phyloP scores from a whole-genome alignment of 2,888 invertebrate species.

The Neria commutata region DNA sequence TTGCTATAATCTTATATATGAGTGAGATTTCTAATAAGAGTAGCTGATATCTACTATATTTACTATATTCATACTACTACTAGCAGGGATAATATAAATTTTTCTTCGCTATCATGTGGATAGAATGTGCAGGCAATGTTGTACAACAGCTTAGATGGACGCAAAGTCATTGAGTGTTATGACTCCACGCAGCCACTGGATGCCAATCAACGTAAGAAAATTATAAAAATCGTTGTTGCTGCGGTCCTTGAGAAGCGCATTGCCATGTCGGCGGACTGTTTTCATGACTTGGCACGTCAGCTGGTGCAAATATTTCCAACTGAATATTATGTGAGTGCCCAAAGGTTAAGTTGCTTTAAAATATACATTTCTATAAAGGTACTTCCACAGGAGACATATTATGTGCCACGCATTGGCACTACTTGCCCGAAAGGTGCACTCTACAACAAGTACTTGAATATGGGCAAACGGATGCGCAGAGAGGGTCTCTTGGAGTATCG shows the following conservation, averaged over 20 bases:
- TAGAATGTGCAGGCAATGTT: slow-evolving; percentile 30
- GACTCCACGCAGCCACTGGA: slow-evolving; percentile 35
- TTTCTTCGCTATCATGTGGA: no score
- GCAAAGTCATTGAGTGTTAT: slow-evolving; percentile 34
- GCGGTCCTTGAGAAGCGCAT: slow-evolving; percentile 30
- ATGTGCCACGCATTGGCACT: slow-evolving; percentile 29
- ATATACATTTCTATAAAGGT: no score
- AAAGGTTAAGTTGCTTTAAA: no score
- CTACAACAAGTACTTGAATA: slow-evolving; percentile 37
- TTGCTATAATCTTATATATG: no score
- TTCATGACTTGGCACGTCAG: slow-evolving; percentile 35
- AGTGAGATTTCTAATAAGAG: no score
- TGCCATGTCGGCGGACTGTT: slow-evolving; percentile 29
- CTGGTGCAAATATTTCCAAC: slow-evolving; percentile 38
- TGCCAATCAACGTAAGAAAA: slow-evolving; percentile 30
- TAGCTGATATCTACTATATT: no score
- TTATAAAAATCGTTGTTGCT: slow-evolving; percentile 34
- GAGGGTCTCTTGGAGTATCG: slow-evolving; percentile 26
- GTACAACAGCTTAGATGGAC: slow-evolving; percentile 24
- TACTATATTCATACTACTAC: no score
- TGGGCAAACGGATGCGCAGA: slow-evolving; percentile 29
- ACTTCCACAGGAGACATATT: slow-evolving; percentile 34
- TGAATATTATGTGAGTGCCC: slow-evolving; percentile 34
- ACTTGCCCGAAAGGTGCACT: slow-evolving; percentile 37
- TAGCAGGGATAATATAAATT: no score